Conservation (phyloP, 2,888 invertebrate species). For the Phytoseiulus persimilis region DNA sequence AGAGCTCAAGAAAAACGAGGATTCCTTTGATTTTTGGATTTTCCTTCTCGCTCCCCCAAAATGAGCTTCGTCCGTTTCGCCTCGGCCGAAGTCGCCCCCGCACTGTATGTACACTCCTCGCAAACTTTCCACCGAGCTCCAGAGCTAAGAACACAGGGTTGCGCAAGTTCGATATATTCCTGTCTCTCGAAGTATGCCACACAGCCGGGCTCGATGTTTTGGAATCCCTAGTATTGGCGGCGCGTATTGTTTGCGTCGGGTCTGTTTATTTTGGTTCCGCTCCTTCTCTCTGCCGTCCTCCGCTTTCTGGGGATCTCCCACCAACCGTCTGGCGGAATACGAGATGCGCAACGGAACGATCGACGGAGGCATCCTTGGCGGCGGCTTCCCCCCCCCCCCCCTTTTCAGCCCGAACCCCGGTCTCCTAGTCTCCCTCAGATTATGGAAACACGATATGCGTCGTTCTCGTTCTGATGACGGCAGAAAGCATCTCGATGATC, state of each 20-base stretch:
- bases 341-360: background rate
- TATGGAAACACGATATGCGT: background rate
- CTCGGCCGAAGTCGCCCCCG: too few relatives aligned
- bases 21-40: too few relatives aligned
- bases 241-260: background rate
- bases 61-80: background rate
- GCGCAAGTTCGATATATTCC: background rate
- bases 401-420: background rate
- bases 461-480: background rate
- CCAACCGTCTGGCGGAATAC: background rate
- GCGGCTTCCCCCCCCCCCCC: background rate
- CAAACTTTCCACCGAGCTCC: background rate
- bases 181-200: too few relatives aligned
- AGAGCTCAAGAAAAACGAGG: too few relatives aligned
- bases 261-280: background rate
- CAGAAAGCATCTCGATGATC: slow-evolving; percentile 5
- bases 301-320: background rate
- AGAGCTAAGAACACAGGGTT: background rate
- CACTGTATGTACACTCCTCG: too few relatives aligned
- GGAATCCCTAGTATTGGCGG: background rate
- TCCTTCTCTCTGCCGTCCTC: background rate
- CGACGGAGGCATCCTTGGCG: background rate
- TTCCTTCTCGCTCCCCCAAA: too few relatives aligned
- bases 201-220: background rate
- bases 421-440: background rate